Evolutionary conservation across 2,888 invertebrate genomes (phyloP).

Genomic region (Myopa tessellatipennis): DNA sequence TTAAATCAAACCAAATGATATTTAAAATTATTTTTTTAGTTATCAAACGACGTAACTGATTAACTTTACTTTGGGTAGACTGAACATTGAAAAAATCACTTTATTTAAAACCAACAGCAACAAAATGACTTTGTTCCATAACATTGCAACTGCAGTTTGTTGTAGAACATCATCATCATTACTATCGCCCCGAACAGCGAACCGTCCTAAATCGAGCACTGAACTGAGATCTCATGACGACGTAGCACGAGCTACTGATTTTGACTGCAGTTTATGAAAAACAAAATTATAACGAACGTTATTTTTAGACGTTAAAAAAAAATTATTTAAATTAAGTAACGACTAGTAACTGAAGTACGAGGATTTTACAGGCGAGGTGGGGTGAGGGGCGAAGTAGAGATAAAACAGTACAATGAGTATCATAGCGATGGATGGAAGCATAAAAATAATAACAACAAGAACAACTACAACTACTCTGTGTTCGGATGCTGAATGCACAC

Average conservation of each 20-base stretch:
- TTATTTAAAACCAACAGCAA: too few species aligned
- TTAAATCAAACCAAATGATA: too few species aligned
- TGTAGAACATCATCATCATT: conserved; percentile 6
- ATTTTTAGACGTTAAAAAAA: conserved; percentile 35
- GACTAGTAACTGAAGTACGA: neutral
- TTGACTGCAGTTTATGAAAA: neutral
- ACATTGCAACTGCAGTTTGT: neutral
- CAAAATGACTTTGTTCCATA: too few species aligned
- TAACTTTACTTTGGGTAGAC: too few species aligned
- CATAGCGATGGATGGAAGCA: too few species aligned
- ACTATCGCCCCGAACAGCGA: neutral
- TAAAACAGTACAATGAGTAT: too few species aligned
- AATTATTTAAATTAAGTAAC: conserved; percentile 24
- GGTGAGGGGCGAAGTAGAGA: neutral
- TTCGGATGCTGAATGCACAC: too few species aligned
- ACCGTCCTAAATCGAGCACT: neutral
- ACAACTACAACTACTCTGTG: too few species aligned
- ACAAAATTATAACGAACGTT: conserved; percentile 28
- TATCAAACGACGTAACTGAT: too few species aligned
- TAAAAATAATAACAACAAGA: too few species aligned
- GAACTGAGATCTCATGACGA: neutral
- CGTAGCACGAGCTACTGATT: conserved; percentile 11
- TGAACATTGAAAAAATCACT: too few species aligned
- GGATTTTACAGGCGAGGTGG: neutral
- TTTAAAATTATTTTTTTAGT: too few species aligned